Conservation (phyloP, 2,888 invertebrate species). For the Andricus curvator region DNA sequence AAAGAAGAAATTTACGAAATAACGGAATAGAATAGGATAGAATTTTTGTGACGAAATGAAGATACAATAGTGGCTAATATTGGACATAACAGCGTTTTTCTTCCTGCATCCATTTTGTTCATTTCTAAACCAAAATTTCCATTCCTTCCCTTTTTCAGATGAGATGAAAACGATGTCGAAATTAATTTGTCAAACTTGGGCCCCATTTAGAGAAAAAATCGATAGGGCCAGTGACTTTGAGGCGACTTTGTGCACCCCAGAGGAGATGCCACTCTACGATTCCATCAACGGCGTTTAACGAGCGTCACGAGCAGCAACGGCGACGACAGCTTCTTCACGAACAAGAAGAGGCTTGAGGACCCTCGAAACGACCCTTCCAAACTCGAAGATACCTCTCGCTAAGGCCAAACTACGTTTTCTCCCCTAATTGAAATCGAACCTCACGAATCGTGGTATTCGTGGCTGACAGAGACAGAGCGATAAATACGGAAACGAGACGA, state of each 20-base stretch:
- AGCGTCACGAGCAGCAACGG: conserved; percentile 27
- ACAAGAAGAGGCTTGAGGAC: conserved; percentile 26
- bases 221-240: conserved; percentile 16
- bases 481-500: conserved; percentile 8
- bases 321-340: conserved; percentile 35
- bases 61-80: no score
- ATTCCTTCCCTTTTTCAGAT: no score
- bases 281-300: conserved; percentile 30
- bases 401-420: conserved; percentile 13
- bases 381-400: conserved; percentile 29
- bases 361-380: conserved; percentile 34
- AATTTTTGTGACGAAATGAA: no score
- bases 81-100: no score
- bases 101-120: no score
- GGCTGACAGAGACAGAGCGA: conserved; percentile 15
- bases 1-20: no score
- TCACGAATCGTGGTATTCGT: conserved; percentile 9
- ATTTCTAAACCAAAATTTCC: no score
- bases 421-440: conserved; percentile 28
- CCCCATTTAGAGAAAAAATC: not conserved
- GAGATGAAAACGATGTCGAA: not conserved
- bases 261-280: conserved; percentile 19
- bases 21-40: no score
- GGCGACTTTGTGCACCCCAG: not conserved
- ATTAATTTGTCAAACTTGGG: not conserved